These are phyloP conservation scores for Pemphredon lugubris DNA, from an alignment of 2,888 invertebrate genomes.

Conservation along the genomic window DNA sequence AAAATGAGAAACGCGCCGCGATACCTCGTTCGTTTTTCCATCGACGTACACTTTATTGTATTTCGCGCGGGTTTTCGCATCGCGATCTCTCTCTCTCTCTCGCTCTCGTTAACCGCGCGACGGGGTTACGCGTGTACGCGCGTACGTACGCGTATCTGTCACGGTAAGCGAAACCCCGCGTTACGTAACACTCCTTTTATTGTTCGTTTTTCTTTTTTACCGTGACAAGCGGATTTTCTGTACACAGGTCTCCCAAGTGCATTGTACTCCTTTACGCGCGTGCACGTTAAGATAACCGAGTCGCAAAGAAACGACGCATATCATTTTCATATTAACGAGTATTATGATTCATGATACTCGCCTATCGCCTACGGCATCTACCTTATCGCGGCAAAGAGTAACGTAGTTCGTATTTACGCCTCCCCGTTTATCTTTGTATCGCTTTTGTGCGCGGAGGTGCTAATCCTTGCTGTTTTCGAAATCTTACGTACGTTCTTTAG, in stretches of 20 bases:
- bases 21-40: not conserved
- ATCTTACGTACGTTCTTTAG: conserved; percentile 4
- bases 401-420: conserved; percentile 34
- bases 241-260: conserved; percentile 28
- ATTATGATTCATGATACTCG: conserved; percentile 34
- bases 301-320: conserved; percentile 46
- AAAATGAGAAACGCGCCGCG: not conserved
- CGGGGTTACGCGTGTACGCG: not conserved
- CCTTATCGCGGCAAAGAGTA: conserved; percentile 32
- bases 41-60: conserved; percentile 4
- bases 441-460: not conserved
- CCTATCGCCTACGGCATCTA: conserved; percentile 49
- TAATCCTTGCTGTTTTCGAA: conserved; percentile 39
- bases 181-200: conserved; percentile 32
- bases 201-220: conserved; percentile 12
- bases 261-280: conserved; percentile 33
- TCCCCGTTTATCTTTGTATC: conserved; percentile 29
- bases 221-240: conserved; percentile 30
- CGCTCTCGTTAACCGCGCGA: no score
- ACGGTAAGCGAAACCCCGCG: not conserved
- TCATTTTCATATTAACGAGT: conserved; percentile 59
- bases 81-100: not conserved
- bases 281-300: conserved; percentile 36
- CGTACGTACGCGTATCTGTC: conserved; percentile 1
- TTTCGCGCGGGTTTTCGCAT: conserved; percentile 4